Evolutionary conservation across 2,113 vertebrate genomes (phyloP), one percentile per base, ranked within the genome.

Genomic region (Suricata suricatta): DNA sequence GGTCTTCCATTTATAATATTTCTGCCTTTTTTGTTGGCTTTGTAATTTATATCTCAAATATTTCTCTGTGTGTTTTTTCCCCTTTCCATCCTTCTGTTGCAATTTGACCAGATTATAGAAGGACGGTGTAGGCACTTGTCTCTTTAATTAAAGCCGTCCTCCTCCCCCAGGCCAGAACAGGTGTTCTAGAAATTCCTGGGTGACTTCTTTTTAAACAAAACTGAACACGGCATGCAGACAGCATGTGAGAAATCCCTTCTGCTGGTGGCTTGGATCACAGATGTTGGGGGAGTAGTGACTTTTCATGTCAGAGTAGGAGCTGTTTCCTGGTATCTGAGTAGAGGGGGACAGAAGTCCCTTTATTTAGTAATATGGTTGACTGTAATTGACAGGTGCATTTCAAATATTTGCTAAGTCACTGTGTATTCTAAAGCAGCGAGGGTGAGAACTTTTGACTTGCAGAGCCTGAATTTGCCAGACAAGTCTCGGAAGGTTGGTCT

Each of bases 131-230:
- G 94, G 95, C 25, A 52, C 1, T 44, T 63, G 80, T 85, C n/a
- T 47, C 88, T 94, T 90, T 86, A 50, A 77, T 84, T 64, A 91
- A 85, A 86, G 50, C 60, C 0, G 0, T 0, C 57, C 3, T 47
- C 35, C 31, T 27, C 23, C 29, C 71, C 23, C 17, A 64, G 84
- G 71, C 82, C 33, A 74, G 83, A 95, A 23, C 31, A 95, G 81
- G 33, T 92, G 81, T 83, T 92, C 13, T 0, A 66, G 88, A 80
- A 77, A 91, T 96, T 93, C 86, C 88, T 76, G 68, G 88, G 38
- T 19, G n/a, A 89, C 47, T 87, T 68, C 63, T 89, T 71, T 94
- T 41, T 88, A 92, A 86, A 77, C 72, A 50, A 69, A 93, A 63
- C 21, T 27, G 33, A 60, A 38, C 11, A 4, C 11, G 25, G 8